Base-by-base conservation (phyloP, 2,888 invertebrate genomes). In the Aleiodes alternator region DNA sequence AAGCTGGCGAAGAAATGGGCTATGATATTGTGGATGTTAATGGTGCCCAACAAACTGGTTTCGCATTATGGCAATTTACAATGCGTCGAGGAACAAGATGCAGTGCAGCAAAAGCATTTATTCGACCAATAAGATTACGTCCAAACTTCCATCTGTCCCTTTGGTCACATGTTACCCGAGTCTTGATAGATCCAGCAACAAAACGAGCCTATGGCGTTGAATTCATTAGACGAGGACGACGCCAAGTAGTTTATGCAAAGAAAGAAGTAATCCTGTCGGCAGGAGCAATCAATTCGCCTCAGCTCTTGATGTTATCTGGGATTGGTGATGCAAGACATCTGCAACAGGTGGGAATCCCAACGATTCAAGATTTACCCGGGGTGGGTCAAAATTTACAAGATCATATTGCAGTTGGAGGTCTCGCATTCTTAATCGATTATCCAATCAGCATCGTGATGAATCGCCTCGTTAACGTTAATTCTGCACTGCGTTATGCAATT, bases 1-100 rank as follows among this genome's bases (percentile, higher is more conserved):
- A 97, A 91, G 97, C 96, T 0, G 97, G 95, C n/a, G 94, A 96
- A 87, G 97, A 97, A 89, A 95, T 96, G 95, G 97, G 97, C 31
- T 97, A 97, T 90, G 95, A 96, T 74, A 93, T 96, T 73, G 88
- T 94, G 0, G 97, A 97, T 89, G 92, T 96, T 0, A 97, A 97
- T 86, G 97, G 96, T 0, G 95, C 92, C 0, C 93, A 95, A 83
- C 97, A 97, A 88, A 96, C 97, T 0, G 97, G 96, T 7, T 96
- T 95, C 86, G 94, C 94, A 1, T 94, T 96, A 86, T 97, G 94
- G 84, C 97, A 97, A 89, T 96, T 93, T 86, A 97, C 96, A n/a
- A 96, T 97, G 93, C 90, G 97, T 74, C 91, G 96, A 73, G 97
- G 95, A 0, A 93, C 95, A 0, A 92, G 97, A 74, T 96, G 96